A percentile compares a stretch with the other conserved stretches of the same genome.
Evolutionary conservation across 2,113 vertebrate genomes (phyloP).

Genomic region (Oreochromis tanganicae): DNA sequence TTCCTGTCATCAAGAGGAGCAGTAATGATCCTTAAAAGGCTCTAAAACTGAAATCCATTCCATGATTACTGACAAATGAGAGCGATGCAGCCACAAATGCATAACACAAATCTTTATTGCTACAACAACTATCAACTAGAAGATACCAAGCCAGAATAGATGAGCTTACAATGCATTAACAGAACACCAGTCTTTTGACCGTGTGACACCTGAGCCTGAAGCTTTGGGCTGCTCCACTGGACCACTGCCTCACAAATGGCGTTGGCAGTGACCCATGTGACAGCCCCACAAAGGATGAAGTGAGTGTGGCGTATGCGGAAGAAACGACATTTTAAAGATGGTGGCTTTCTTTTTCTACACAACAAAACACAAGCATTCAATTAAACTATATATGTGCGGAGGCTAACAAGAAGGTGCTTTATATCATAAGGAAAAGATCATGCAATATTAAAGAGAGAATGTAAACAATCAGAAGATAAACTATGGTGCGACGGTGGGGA

Average conservation of each 20-base stretch:
- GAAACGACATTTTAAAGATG: background rate
- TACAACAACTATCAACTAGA: background rate
- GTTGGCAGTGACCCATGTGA: background rate
- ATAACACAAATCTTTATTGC: background rate
- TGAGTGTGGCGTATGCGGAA: background rate
- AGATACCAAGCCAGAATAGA: background rate
- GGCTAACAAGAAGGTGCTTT: background rate
- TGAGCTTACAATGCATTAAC: background rate
- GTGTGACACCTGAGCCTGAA: background rate
- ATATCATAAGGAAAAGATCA: background rate
- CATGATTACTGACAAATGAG: background rate
- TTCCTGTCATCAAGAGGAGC: background rate
- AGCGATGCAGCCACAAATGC: background rate
- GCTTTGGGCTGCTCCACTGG: background rate
- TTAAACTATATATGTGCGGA: background rate
- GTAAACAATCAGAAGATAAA: background rate
- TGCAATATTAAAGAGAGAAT: background rate
- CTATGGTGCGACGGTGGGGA: background rate
- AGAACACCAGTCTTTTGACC: background rate
- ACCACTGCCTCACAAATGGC: background rate
- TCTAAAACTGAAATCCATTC: background rate
- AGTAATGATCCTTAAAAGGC: background rate
- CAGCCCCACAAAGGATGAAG: background rate
- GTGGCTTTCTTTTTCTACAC: background rate
- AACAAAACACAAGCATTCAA: background rate